Evolutionary conservation across 1,140 invertebrate genomes (phyloP), one percentile per base, ranked within the genome.

Genomic region (Drosophila kurseongensis): DNA sequence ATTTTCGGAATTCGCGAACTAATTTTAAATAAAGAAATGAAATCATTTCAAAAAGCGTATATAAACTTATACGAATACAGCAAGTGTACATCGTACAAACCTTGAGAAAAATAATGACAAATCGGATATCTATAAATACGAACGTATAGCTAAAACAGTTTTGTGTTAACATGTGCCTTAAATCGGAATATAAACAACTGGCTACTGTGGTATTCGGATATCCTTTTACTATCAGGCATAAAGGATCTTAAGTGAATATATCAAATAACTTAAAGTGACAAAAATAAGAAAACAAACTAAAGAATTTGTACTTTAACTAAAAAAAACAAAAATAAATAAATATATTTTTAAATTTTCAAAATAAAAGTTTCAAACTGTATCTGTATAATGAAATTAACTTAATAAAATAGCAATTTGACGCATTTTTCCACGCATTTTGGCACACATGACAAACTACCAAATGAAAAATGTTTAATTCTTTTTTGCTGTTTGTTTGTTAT

Each of bases 1-100:
- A 36, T 54, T 40, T 54, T 67, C 48, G 55, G 56, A 18, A 68
- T 38, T 63, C n/a, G 45, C 27, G 27, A 66, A 75, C 69, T 82
- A 88, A 88, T 88, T 86, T 45, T 88, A 86, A 82, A 78, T 72
- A 60, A 44, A 88, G 69, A 86, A 78, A 82, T 88, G 82, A 86
- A 88, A 88, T 88, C 78, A 86, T 79, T 74, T 86, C 65, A 72
- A 75, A 80, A 75, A 65, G 42, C 41, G 51, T 45, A 68, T 75
- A 59, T 55, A 69, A 44, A 16, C 44, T 10, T 47, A 23, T 18
- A 29, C 48, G 29, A 51, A 51, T 51, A 32, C 23, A 29, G 51
- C 47, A 41, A 69, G 32, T 69, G 67, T 71, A 69, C 73, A 76
- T 68, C 75, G 55, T 38, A 77, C 57, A 58, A 78, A 55, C 65